Conservation (phyloP, 2,797 vertebrate genomes). For the Megalops cyprinoides region DNA sequence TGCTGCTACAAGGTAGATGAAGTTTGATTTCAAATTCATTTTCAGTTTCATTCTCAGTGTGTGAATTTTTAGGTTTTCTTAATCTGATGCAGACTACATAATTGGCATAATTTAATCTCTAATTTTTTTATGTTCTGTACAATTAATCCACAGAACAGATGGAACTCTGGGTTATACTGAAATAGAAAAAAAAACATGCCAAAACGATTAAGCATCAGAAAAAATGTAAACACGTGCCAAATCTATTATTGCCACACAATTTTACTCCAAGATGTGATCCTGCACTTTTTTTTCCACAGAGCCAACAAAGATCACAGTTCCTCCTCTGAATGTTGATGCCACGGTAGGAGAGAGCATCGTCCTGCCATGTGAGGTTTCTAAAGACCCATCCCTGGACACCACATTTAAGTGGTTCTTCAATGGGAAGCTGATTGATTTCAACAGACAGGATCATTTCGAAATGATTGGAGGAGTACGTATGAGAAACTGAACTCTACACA, state of each 20-base stretch:
- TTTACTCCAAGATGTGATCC: neutral
- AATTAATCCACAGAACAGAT: neutral
- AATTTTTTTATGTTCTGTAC: too few species aligned
- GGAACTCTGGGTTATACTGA: neutral
- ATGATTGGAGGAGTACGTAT: conserved; percentile 84
- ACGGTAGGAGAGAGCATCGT: conserved; percentile 86
- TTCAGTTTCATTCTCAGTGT: neutral
- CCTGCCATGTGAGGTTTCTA: conserved; percentile 82
- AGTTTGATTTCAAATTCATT: neutral
- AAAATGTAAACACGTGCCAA: neutral
- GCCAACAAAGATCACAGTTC: conserved; percentile 76
- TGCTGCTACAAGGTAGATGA: neutral
- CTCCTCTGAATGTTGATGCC: conserved; percentile 80
- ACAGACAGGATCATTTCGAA: conserved; percentile 81
- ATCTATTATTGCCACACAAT: neutral
- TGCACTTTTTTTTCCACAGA: conserved; percentile 63
- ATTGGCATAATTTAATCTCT: too few species aligned
- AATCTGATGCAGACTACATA: neutral
- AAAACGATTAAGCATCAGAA: neutral
- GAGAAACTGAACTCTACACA: conserved; percentile 5
- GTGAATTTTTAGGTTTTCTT: neutral
- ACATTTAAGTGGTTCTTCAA: conserved; percentile 85
- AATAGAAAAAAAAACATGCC: neutral
- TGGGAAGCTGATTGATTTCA: conserved; percentile 78
- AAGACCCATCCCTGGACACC: conserved; percentile 77